Percentiles rank a stretch among this genome's conserved stretches.
These are phyloP conservation scores for Drepana arcuata DNA, from an alignment of 1,140 invertebrate species.

Conservation along the genomic window DNA sequence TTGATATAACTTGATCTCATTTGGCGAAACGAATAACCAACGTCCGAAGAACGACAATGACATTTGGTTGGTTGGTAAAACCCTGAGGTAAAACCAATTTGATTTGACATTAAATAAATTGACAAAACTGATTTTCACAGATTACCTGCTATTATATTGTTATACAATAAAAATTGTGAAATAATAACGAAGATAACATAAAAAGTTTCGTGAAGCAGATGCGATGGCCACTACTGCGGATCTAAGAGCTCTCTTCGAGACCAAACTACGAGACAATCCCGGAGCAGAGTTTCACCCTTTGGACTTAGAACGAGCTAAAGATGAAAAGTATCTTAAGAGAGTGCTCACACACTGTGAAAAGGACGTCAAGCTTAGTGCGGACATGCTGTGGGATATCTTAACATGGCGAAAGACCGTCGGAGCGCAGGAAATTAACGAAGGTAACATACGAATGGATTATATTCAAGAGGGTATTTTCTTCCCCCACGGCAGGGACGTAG, in stretches of 20 bases:
- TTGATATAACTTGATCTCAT: too few species aligned
- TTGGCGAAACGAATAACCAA: too few species aligned
- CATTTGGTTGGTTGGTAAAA: too few species aligned
- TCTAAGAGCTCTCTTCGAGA: slow-evolving; percentile 37
- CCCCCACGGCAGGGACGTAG: slow-evolving; percentile 82
- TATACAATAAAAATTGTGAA: too few species aligned
- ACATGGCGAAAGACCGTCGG: slow-evolving; percentile 87
- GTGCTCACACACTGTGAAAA: slow-evolving; percentile 45
- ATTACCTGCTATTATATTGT: too few species aligned
- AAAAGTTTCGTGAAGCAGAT: too few species aligned
- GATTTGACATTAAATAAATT: too few species aligned
- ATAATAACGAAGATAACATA: too few species aligned
- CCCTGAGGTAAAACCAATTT: too few species aligned
- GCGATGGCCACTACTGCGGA: slow-evolving; percentile 49
- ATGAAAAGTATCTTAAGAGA: slow-evolving; percentile 58
- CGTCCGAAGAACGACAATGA: too few species aligned
- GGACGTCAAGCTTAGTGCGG: slow-evolving; percentile 68
- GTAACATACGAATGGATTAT: slow-evolving; percentile 79
- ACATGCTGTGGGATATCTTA: slow-evolving; percentile 87
- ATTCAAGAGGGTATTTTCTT: slow-evolving; percentile 84
- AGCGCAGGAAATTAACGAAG: slow-evolving; percentile 83
- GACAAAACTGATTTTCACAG: too few species aligned
- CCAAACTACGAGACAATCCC: slow-evolving; percentile 34
- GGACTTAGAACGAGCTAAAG: slow-evolving; percentile 50
- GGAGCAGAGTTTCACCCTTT: slow-evolving; percentile 43